Base-by-base conservation (phyloP, 2,797 vertebrate genomes). In the Characodon lateralis region DNA sequence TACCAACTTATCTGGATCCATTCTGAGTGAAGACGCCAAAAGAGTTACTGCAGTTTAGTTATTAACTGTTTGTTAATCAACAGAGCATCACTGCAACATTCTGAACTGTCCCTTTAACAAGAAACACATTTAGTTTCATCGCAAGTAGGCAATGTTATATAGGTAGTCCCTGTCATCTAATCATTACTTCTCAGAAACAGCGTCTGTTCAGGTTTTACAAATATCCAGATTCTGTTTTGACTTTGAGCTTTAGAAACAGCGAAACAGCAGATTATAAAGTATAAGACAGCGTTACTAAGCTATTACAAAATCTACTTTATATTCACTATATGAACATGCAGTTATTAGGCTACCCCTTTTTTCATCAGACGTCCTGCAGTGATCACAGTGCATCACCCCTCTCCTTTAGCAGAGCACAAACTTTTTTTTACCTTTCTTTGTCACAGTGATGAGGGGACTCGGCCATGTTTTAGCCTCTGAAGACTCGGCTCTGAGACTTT, bases 111-210 rank as follows among this genome's bases (percentile, higher is more conserved):
- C 43, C 43, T 70, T 48, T 70, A 70, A 48, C n/a, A 8, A 46
- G 53, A 58, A 31, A 71, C 48, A 58, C 22, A 12, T 3, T 41
- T 73, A 46, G 41, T 35, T 74, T 92, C 87, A 90, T 85, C 86
- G 74, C 24, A 79, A 86, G 88, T 92, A 93, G 92, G 92, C 91
- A 92, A 92, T 80, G 90, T 85, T 89, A 91, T 94, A 88, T 77
- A 88, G 90, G 89, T 90, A 85, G 90, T 94, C 90, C 93, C 93
- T 89, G 90, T 92, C 89, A 88, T 92, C 90, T 92, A 84, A 69
- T 78, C 53, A 28, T 84, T 83, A 87, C 85, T 70, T 48, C 43
- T 84, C 87, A 83, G 77, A 87, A 78, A 89, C 80, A 87, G 80
- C 78, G 79, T 86, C 88, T 79, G 72, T 76, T 83, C 87, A 85